Base-by-base conservation (phyloP, 2,888 invertebrate species). In the Digitonthophagus gazella region DNA sequence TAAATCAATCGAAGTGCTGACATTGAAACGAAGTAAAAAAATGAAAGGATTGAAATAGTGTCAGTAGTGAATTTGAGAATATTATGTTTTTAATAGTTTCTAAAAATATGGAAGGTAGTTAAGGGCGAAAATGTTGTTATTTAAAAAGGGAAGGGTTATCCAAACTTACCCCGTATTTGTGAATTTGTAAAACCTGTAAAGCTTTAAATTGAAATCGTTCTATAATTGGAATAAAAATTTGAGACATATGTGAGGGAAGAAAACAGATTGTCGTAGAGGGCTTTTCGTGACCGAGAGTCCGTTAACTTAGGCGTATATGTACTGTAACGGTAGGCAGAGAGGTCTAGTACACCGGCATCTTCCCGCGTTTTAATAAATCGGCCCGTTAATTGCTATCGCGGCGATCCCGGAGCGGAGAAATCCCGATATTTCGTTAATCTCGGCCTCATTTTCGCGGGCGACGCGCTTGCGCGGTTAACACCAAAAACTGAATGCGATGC, bases 281-380 rank as follows among this genome's bases (percentile, higher is more conserved):
- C 16, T 61, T 18, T 18, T 61, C 61, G 61, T 61, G 61, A 61
- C 61, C 18, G 18, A 18, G 20, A 20, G 11, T 44, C 28, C 28
- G 28, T 44, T 44, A 44, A 44, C 28, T 44, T 8, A 44, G 28
- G 28, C 28, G 11, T 44, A 44, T 44, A 44, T 44, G 28, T 44
- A 44, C 28, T n/a, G 28, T 44, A 44, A 44, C 28, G 28, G 28
- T 44, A 44, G 28, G 28, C 6, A 44, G n/a, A n/a, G 28, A 44
- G 28, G 28, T 44, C 11, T 44, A 44, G 28, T 8, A 44, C 28
- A 44, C 28, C 3, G 22, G 22, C 22, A 22, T 22, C 6, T 22
- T 22, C 22, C 6, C 6, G 28, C 28, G 28, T 44, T 44, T 44
- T 44, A 44, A 44, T 44, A 44, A 44, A 44, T 44, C 11, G 28